A percentile compares a stretch with the other conserved stretches of the same genome.
These are phyloP conservation scores for Plagodis dolabraria DNA, from an alignment of 2,888 invertebrate genomes.

Conservation along the genomic window DNA sequence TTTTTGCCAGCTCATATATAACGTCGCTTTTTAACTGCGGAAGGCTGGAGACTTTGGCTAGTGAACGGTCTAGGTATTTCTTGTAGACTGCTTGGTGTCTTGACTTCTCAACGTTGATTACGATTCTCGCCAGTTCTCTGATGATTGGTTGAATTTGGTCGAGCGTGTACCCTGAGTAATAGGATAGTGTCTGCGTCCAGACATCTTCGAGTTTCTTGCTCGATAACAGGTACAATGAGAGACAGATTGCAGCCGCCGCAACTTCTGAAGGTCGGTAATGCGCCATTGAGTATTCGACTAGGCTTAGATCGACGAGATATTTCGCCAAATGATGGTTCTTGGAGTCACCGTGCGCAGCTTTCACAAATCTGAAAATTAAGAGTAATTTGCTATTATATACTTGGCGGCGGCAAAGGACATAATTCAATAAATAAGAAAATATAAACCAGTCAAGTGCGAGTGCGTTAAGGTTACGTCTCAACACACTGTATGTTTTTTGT, in stretches of 20 bases:
- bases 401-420: too few species aligned
- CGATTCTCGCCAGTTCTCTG: constrained; percentile 87
- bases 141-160: constrained; percentile 88
- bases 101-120: constrained; percentile 87
- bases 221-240: constrained; percentile 86
- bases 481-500: too few species aligned
- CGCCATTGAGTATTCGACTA: constrained; percentile 92
- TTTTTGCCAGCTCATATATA: constrained; percentile 57
- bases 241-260: constrained; percentile 92
- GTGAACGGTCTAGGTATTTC: constrained; percentile 86
- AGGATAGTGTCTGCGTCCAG: constrained; percentile 90
- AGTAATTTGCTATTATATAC: too few species aligned
- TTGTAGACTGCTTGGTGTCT: constrained; percentile 89
- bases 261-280: constrained; percentile 92
- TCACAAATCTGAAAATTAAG: constrained; percentile 78
- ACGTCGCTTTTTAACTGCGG: constrained; percentile 84
- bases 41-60: constrained; percentile 87
- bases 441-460: too few species aligned
- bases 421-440: too few species aligned
- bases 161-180: constrained; percentile 91
- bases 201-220: constrained; percentile 73
- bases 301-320: constrained; percentile 94
- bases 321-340: constrained; percentile 93
- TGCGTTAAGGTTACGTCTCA: too few species aligned
- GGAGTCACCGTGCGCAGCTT: constrained; percentile 85